Evolutionary conservation across 2,888 invertebrate species (phyloP).

Genomic region (Actias luna): DNA sequence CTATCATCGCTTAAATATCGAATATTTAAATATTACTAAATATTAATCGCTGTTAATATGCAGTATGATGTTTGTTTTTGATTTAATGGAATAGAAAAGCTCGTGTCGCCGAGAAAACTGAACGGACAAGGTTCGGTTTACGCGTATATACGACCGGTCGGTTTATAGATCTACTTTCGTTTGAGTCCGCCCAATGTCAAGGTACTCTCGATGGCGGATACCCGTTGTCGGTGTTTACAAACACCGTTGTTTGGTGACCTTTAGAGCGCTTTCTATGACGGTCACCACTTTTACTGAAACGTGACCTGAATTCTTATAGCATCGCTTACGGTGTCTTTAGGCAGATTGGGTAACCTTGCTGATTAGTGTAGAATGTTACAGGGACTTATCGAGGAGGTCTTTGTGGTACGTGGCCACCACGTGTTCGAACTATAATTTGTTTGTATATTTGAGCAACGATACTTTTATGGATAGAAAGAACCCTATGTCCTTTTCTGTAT

Average conservation of each 20-base stretch:
- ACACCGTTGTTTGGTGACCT: conserved; percentile 27
- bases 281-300: conserved; percentile 34
- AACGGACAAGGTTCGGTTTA: not conserved
- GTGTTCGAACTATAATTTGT: no score
- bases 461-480: no score
- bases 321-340: conserved; percentile 35
- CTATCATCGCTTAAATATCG: not conserved
- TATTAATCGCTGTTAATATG: not conserved
- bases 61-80: not conserved
- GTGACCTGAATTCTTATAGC: conserved; percentile 27
- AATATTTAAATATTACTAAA: not conserved
- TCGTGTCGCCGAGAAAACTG: conserved; percentile 9
- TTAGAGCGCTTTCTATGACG: conserved; percentile 44
- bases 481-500: no score
- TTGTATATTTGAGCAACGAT: no score
- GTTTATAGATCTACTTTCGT: conserved; percentile 19
- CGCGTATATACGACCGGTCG: conserved; percentile 4
- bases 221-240: conserved; percentile 9
- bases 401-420: not conserved
- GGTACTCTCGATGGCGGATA: conserved; percentile 10
- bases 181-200: conserved; percentile 25
- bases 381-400: not conserved
- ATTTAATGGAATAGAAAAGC: conserved; percentile 19
- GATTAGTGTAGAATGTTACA: conserved; percentile 12
- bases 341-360: conserved; percentile 22